Percentiles rank a stretch among this genome's conserved stretches.
phyloP scores from a whole-genome alignment of 2,113 vertebrate genomes.

The Cyanoramphus novaezelandiae region DNA sequence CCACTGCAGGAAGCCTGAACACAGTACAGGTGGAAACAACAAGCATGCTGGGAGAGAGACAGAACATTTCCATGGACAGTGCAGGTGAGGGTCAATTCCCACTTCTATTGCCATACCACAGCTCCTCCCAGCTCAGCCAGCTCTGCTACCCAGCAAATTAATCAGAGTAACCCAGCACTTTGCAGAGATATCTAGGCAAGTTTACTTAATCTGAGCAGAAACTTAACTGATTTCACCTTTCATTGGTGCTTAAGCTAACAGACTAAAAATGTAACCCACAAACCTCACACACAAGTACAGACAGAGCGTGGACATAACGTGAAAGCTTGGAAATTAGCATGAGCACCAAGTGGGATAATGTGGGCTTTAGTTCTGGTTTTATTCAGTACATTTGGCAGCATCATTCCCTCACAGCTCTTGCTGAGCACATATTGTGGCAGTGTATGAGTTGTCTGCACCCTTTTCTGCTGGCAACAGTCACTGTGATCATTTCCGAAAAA shows the following conservation, averaged over 20 bases:
- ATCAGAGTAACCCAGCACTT: background rate
- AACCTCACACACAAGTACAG: background rate
- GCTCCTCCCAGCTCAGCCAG: background rate
- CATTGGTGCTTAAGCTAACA: background rate
- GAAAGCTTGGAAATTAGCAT: background rate
- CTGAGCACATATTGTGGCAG: background rate
- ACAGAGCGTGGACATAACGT: background rate
- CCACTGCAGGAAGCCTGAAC: background rate
- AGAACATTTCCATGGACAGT: background rate
- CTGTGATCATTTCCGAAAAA: slow-evolving; percentile 21
- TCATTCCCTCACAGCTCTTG: background rate
- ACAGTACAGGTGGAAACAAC: background rate
- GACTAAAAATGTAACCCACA: background rate
- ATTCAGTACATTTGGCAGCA: background rate
- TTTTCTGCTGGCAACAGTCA: slow-evolving; percentile 32
- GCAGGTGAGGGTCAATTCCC: background rate
- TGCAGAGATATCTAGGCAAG: background rate
- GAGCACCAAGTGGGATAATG: background rate
- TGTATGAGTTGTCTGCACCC: background rate
- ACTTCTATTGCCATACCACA: background rate
- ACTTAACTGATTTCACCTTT: background rate
- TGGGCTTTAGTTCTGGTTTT: background rate
- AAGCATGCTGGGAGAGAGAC: background rate
- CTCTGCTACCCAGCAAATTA: background rate
- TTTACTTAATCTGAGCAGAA: background rate